Base-by-base conservation (phyloP, 2,113 vertebrate species). In the Heterochromis multidens region DNA sequence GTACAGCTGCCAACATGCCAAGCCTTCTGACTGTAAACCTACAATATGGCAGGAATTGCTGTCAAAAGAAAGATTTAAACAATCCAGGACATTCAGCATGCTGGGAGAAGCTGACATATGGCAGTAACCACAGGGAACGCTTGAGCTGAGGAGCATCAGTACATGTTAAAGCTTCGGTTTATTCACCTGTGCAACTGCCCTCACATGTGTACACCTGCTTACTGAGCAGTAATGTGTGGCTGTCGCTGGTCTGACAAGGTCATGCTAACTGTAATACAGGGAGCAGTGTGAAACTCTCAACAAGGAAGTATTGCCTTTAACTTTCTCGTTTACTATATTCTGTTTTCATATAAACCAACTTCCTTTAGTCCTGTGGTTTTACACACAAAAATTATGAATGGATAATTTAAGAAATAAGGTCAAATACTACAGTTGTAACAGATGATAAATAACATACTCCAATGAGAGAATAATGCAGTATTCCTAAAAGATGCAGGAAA, bases 381-480 rank as follows among this genome's bases (percentile, higher is more conserved):
- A 37, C 37, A 49, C n/a, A 1, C 5, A 52, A 7, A 10, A 61
- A 21, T 58, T 19, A 52, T 31, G 25, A 72, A 52, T 52, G 43
- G 25, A 72, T 29, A 0, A 29, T 52, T 72, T 72, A 56, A 46
- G 27, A 27, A 46, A 21, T 21, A 31, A 29, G 60, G 49, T 54
- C 58, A 79, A 65, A 82, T 61, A 54, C 56, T 67, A 82, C 79
- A 85, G 35, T 67, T 25, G 33, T 43, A 40, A 54, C 40, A 62
- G 37, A 86, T 21, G 63, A 49, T 77, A 31, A 57, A 37, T 23
- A 37, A 52, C 10, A 33, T 23, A 57, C 29, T 54, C 5, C 76
- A 65, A 81, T 87, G 57, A 87, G 82, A 85, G 87, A 79, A 84
- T 65, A 82, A 81, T 80, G 35, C 56, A 61, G 52, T 19, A 79